Evolutionary conservation across 2,888 invertebrate species (phyloP), one percentile per base, ranked within the genome.

Genomic region (Tribolium freemani): DNA sequence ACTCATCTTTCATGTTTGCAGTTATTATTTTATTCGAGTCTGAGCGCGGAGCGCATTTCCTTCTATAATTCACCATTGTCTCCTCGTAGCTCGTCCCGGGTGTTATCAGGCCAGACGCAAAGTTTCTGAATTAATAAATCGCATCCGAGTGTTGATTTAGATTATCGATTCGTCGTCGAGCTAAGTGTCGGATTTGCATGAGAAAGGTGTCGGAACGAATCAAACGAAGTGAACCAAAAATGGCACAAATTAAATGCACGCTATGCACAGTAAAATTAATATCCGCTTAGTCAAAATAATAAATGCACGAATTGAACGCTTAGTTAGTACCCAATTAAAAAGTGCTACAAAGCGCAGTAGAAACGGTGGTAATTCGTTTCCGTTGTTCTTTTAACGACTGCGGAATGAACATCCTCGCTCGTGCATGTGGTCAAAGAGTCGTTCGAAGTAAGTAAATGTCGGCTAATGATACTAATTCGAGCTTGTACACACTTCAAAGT

Each of bases 401-500:
- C 16, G 56, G 30, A 68, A 68, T 69, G 69, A 60, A 56, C 58
- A 58, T 13, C 44, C 26, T 11, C 50, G 60, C 38, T 60, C 60
- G 69, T 69, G 69, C 60, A 69, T 69, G 69, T 53, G 69, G 69
- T 69, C 69, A 69, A 69, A 69, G 69, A 60, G 69, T 69, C 53
- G 30, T 53, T 69, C 60, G 69, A 69, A 58, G 69, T 69, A 69
- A 69, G 60, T 60, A 60, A 69, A 69, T 69, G 60, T 11, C 53
- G 68, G 50, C 50, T 68, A 60, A 69, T 60, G 69, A 69, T 45
- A 44, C 58, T 60, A 69, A 69, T 69, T 60, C 46, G 20, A 51
- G 69, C 69, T 60, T 60, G 69, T 69, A 60, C 53, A 69, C 60
- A 69, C 60, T 60, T 69, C 51, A 69, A 69, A 69, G 69, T 60